Evolutionary conservation across 2,797 vertebrate species (phyloP), one percentile per base, ranked within the genome.

Genomic region (Sciurus carolinensis): DNA sequence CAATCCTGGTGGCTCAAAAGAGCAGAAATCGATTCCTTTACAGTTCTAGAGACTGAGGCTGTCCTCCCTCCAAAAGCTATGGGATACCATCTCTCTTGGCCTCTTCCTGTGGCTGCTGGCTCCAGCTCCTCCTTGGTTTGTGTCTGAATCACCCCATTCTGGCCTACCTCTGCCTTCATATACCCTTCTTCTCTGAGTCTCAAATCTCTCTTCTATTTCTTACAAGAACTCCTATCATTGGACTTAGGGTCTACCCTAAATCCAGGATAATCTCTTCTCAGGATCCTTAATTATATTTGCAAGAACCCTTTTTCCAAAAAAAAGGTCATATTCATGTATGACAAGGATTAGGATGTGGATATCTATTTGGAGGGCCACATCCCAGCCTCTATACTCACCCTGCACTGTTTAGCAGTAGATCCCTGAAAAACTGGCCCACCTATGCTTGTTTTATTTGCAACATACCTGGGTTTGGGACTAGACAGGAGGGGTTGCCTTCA

Each of bases 221-320:
- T 47, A 1, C n/a, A 54, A 75, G 57, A 73, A 81, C 18, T 30
- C 26, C 62, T 64, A 33, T 30, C 30, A 6, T 71, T 90, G 42
- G 9, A 36, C 33, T 71, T n/a, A 30, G 14, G 20, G 36, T 7
- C 28, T 7, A 3, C 11, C n/a, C 50, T 82, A 44, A 69, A 22
- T 47, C 85, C 59, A 66, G 15, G 39, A 42, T 84, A 33, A 87
- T 91, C 80, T 52, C 72, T 81, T 85, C 72, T 76, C 47, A 33
- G 87, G 28, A 50, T 76, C 30, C 44, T 88, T 91, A 59, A 44
- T 72, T 89, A 85, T 2, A 33, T 92, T 85, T 85, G 69, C 69
- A 69, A 64, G 94, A 71, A 39, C 0, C 1, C n/a, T 57, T 80
- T 91, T 85, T 42, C 62, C n/a, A 89, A 66, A 28, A 77, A 36